Percentiles rank a stretch among this genome's conserved stretches.
phyloP scores from a whole-genome alignment of 2,113 vertebrate species.

The Otolemur garnettii region DNA sequence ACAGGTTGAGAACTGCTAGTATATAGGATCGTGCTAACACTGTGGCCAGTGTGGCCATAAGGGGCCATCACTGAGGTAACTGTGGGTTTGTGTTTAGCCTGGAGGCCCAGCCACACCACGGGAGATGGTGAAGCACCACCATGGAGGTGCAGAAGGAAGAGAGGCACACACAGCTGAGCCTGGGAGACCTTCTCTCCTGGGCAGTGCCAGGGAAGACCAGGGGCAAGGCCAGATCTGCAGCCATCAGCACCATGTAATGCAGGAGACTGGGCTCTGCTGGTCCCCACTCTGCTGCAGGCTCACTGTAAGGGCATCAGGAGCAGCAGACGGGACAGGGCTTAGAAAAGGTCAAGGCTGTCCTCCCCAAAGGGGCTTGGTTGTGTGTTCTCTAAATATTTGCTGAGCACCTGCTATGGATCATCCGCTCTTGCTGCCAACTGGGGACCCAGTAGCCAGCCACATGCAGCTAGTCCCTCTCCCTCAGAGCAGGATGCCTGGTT shows the following conservation, averaged over 20 bases:
- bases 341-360: background rate
- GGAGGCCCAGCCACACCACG: rapidly evolving
- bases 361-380: background rate
- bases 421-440: background rate
- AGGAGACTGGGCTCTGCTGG: background rate
- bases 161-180: background rate
- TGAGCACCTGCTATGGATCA: background rate
- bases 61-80: background rate
- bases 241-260: no score
- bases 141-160: background rate
- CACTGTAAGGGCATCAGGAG: background rate
- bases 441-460: background rate
- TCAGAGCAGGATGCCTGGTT: background rate
- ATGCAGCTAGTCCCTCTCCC: background rate
- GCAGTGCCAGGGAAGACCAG: background rate
- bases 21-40: background rate
- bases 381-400: background rate
- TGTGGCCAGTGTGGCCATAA: background rate
- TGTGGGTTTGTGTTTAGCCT: background rate
- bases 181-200: background rate
- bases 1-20: no score
- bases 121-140: background rate
- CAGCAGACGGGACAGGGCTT: background rate
- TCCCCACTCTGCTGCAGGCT: background rate
- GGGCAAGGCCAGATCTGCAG: background rate